These are phyloP conservation scores for Tringa solitaria DNA, from an alignment of 2,113 vertebrate species.

Conservation along the genomic window DNA sequence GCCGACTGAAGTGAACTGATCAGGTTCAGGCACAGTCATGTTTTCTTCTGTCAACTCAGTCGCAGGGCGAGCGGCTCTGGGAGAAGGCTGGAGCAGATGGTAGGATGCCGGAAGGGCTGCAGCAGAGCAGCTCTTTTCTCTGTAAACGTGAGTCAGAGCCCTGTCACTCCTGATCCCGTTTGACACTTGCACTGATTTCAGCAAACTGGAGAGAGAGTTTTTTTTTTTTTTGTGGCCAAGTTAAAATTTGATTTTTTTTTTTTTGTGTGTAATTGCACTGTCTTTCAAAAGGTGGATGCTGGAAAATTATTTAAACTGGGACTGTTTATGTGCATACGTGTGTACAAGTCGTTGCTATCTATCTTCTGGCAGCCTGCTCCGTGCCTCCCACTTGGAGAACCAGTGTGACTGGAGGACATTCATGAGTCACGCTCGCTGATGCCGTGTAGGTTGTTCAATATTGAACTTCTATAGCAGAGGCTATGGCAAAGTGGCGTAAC, in stretches of 20 bases:
- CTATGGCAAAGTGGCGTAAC: not conserved
- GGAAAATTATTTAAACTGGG: not conserved
- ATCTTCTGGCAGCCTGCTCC: slow-evolving; percentile 1
- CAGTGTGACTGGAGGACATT: slow-evolving; percentile 25
- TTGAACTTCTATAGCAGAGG: not conserved
- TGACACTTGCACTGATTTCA: slow-evolving; percentile 32
- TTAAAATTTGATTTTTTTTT: not conserved
- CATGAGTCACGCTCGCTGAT: slow-evolving; percentile 11
- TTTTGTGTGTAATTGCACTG: not conserved
- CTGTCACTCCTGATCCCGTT: not conserved
- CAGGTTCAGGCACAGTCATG: not conserved
- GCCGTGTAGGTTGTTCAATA: slow-evolving; percentile 3
- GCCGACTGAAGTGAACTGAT: not conserved
- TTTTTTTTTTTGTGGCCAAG: not conserved
- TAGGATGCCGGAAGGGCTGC: slow-evolving; percentile 26
- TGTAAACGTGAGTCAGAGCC: slow-evolving; percentile 43
- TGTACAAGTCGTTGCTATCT: not conserved
- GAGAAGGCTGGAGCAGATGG: slow-evolving; percentile 48
- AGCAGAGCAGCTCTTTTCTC: slow-evolving; percentile 20
- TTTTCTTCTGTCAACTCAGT: slow-evolving; percentile 15
- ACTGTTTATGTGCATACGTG: not conserved
- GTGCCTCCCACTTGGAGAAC: slow-evolving; percentile 4
- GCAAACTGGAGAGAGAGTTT: not conserved
- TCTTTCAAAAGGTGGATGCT: not conserved
- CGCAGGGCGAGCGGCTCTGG: slow-evolving; percentile 27